Evolutionary conservation across 2,888 invertebrate genomes (phyloP).

Genomic region (Cryptocheilus praepositus): DNA sequence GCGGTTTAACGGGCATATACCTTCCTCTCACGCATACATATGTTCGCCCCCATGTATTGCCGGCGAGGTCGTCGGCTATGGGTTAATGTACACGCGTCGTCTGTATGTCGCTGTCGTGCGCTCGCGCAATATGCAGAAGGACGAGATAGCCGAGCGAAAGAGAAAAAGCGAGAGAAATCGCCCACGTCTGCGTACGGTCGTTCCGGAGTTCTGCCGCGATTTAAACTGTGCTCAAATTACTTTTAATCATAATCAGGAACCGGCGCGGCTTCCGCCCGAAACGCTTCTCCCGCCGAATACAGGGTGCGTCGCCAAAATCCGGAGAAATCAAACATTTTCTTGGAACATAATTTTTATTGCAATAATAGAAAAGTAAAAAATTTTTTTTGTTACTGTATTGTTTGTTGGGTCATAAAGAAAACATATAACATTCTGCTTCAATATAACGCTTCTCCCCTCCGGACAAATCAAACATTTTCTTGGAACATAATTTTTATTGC

Average conservation of each 20-base stretch:
- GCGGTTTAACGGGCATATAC: slow-evolving; percentile 53
- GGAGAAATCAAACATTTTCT: no score
- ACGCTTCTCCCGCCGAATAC: no score
- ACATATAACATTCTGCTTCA: no score
- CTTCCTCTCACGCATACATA: slow-evolving; percentile 11
- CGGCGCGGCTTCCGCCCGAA: no score
- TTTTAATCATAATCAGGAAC: slow-evolving; percentile 6
- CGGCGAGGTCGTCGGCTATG: neutral
- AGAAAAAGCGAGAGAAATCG: neutral
- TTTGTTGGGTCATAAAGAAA: no score
- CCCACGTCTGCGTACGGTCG: neutral
- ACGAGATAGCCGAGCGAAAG: neutral
- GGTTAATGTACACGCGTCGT: slow-evolving; percentile 13
- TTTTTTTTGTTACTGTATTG: no score
- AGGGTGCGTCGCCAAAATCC: no score
- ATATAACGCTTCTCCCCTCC: no score
- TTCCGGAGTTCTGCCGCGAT: slow-evolving; percentile 1
- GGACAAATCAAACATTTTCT: no score
- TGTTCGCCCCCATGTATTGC: slow-evolving; percentile 8
- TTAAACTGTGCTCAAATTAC: slow-evolving; percentile 5
- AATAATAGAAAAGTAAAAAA: no score
- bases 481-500: no score
- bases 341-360: no score
- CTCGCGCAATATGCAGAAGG: neutral
- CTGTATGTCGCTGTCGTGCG: neutral